These are phyloP conservation scores for Atta texana DNA, from an alignment of 1,140 invertebrate genomes.

Conservation along the genomic window DNA sequence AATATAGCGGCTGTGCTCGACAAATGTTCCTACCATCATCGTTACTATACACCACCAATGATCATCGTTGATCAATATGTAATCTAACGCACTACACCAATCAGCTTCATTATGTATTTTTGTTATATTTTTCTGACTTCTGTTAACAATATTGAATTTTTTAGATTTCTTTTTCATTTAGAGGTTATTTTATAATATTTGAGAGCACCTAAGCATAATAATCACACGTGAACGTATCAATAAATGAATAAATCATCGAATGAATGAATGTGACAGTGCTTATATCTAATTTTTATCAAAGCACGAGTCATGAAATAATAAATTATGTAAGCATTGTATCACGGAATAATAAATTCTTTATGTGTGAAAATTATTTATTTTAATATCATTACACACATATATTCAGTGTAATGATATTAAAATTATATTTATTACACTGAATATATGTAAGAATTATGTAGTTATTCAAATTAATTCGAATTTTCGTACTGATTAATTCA, in stretches of 20 bases:
- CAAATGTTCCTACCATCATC: slow-evolving; percentile 76
- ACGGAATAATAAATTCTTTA: background rate
- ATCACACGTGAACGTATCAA: slow-evolving; percentile 11
- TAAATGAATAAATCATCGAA: slow-evolving; percentile 4
- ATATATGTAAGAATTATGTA: background rate
- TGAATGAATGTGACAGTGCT: no score
- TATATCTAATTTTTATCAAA: background rate
- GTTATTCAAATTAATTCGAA: background rate
- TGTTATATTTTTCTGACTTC: background rate
- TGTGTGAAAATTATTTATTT: background rate
- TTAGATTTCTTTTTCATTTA: slow-evolving; percentile 27
- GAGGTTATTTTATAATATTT: slow-evolving; percentile 1
- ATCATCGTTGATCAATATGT: slow-evolving; percentile 78
- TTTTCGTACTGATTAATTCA: background rate
- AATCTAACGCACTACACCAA: slow-evolving; percentile 69
- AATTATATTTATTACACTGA: background rate
- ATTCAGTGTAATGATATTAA: background rate
- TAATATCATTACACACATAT: slow-evolving; percentile 4
- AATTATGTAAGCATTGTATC: slow-evolving; percentile 10
- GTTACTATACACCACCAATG: slow-evolving; percentile 79
- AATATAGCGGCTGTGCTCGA: slow-evolving; percentile 68
- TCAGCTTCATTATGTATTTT: slow-evolving; percentile 44
- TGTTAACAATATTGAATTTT: background rate
- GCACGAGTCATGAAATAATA: background rate
- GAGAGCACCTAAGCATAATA: background rate